phyloP scores from a whole-genome alignment of 2,113 vertebrate species.

The Oncorhynchus keta region DNA sequence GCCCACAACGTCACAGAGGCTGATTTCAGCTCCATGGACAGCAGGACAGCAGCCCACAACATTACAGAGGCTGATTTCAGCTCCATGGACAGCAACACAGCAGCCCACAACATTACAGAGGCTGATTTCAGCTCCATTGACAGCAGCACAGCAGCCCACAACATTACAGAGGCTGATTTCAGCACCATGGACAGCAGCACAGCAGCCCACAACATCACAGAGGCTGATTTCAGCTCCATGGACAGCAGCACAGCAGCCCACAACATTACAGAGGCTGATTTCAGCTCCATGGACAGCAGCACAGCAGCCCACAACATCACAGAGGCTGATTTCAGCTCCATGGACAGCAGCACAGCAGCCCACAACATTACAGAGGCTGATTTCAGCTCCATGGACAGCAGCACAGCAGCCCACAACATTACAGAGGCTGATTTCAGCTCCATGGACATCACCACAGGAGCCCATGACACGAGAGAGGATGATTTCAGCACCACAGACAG shows the following conservation, averaged over 20 bases:
- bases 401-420: too few species aligned
- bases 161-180: neutral
- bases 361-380: too few species aligned
- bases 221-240: constrained; percentile 11
- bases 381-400: too few species aligned
- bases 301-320: too few species aligned
- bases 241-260: neutral
- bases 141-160: neutral
- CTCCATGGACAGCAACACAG: neutral
- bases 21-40: constrained; percentile 25
- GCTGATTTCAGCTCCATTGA: constrained; percentile 18
- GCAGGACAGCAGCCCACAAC: neutral
- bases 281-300: constrained; percentile 23
- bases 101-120: too few species aligned
- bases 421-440: too few species aligned
- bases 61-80: neutral
- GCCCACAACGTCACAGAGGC: too few species aligned
- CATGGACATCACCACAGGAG: too few species aligned
- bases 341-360: too few species aligned
- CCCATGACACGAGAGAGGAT: too few species aligned
- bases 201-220: too few species aligned
- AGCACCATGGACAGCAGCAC: constrained; percentile 20
- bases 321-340: too few species aligned
- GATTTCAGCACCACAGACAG: constrained; percentile 27
- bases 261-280: neutral